These are phyloP conservation scores for Colletes collaris DNA, from an alignment of 2,888 invertebrate genomes.

Conservation along the genomic window DNA sequence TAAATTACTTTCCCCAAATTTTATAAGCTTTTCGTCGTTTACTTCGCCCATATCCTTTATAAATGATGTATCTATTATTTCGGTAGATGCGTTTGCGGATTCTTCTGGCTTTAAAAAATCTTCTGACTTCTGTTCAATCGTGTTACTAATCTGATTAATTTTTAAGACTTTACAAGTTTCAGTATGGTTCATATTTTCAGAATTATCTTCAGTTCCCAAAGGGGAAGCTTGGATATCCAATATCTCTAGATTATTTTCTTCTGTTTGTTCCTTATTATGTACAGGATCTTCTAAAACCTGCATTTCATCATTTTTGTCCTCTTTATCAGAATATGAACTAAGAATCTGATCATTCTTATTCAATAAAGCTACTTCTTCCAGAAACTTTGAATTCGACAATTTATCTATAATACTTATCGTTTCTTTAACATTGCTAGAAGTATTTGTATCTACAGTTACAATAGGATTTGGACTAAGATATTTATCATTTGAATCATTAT, in stretches of 20 bases:
- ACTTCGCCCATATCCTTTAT: neutral
- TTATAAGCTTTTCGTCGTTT: neutral
- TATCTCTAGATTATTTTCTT: neutral
- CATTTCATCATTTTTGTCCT: neutral
- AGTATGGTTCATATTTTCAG: neutral
- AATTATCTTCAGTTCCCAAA: neutral
- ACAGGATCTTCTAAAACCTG: neutral
- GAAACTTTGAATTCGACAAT: neutral
- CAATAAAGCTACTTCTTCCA: neutral
- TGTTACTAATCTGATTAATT: neutral
- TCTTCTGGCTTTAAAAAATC: slow-evolving; percentile 3
- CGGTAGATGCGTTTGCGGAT: neutral
- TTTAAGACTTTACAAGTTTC: neutral
- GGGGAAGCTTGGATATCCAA: neutral
- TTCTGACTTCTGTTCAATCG: neutral
- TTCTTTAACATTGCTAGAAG: neutral
- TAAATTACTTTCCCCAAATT: neutral
- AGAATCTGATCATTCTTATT: neutral
- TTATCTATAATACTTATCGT: neutral
- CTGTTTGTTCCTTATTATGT: neutral
- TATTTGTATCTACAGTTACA: slow-evolving; percentile 4
- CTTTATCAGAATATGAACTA: neutral
- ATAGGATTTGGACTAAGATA: neutral
- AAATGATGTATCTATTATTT: neutral
- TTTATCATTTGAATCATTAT: neutral